Percentiles rank a stretch among this genome's conserved stretches.
Evolutionary conservation across 2,888 invertebrate species (phyloP).

Genomic region (Apoda limacodes): DNA sequence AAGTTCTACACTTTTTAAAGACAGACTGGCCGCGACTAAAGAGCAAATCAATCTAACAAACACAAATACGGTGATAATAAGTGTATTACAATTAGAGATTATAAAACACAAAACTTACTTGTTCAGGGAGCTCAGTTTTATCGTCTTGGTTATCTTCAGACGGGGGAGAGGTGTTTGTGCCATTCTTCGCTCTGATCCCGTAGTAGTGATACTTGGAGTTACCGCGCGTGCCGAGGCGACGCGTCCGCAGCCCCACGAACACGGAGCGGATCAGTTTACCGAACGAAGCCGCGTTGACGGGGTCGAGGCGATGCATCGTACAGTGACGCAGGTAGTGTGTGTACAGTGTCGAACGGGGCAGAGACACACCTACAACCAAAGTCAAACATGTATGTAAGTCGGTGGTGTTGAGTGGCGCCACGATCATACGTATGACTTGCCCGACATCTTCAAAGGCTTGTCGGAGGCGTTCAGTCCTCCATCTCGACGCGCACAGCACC

Average conservation of each 20-base stretch:
- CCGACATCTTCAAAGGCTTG: too few relatives aligned
- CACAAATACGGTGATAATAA: too few relatives aligned
- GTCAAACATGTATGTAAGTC: neutral
- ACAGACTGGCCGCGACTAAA: too few relatives aligned
- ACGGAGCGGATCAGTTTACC: constrained; percentile 99
- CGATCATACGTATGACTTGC: too few relatives aligned
- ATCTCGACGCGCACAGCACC: too few relatives aligned
- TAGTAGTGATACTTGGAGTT: constrained; percentile 99
- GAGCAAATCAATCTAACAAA: too few relatives aligned
- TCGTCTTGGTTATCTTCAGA: constrained; percentile 14
- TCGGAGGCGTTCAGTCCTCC: too few relatives aligned
- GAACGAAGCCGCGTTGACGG: constrained; percentile 99
- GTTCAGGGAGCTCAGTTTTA: too few relatives aligned
- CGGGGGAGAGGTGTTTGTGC: constrained; percentile 16
- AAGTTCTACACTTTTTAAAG: too few relatives aligned
- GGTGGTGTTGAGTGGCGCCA: too few relatives aligned
- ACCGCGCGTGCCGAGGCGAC: constrained; percentile 95
- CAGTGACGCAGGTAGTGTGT: constrained; percentile 98
- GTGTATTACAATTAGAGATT: too few relatives aligned
- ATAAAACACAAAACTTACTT: too few relatives aligned
- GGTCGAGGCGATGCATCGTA: constrained; percentile 91
- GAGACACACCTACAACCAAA: constrained; percentile 73
- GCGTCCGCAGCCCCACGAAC: constrained; percentile 94
- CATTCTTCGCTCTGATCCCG: constrained; percentile 94
- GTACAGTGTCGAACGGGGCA: constrained; percentile 96